Evolutionary conservation across 2,797 vertebrate genomes (phyloP).

Genomic region (Chaetophractus vellerosus): DNA sequence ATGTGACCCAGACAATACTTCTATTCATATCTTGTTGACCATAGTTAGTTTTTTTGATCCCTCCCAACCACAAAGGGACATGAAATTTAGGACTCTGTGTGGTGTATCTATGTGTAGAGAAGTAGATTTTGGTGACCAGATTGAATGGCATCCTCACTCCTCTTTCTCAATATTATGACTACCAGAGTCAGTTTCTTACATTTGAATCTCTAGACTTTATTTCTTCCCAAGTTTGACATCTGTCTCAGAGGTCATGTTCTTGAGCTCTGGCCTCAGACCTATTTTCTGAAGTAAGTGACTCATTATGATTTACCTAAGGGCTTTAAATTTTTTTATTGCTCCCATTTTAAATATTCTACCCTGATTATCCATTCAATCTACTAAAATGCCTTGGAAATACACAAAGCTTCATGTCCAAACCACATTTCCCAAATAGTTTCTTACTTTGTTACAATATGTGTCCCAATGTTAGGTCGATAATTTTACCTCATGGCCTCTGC

Average conservation of each 20-base stretch:
- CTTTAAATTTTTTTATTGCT: background rate
- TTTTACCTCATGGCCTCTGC: background rate
- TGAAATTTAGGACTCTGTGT: too few species aligned
- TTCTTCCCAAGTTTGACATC: background rate
- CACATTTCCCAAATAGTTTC: background rate
- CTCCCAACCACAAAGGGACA: too few species aligned
- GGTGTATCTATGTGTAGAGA: background rate
- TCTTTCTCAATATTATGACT: background rate
- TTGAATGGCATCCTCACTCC: background rate
- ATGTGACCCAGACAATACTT: background rate
- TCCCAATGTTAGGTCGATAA: background rate
- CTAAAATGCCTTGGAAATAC: background rate
- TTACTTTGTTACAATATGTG: background rate
- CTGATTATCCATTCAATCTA: background rate
- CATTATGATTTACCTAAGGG: background rate
- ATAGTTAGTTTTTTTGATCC: too few species aligned
- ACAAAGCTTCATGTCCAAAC: background rate
- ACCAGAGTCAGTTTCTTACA: background rate
- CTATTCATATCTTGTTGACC: background rate
- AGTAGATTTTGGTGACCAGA: background rate
- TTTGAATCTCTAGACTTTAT: background rate
- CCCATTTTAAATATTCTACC: background rate
- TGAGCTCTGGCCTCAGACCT: background rate
- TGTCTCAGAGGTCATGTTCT: background rate
- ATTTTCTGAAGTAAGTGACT: background rate